Percentiles rank a stretch among this genome's conserved stretches.
Conservation (phyloP, 2,113 vertebrate species). For the Ptyas mucosa region DNA sequence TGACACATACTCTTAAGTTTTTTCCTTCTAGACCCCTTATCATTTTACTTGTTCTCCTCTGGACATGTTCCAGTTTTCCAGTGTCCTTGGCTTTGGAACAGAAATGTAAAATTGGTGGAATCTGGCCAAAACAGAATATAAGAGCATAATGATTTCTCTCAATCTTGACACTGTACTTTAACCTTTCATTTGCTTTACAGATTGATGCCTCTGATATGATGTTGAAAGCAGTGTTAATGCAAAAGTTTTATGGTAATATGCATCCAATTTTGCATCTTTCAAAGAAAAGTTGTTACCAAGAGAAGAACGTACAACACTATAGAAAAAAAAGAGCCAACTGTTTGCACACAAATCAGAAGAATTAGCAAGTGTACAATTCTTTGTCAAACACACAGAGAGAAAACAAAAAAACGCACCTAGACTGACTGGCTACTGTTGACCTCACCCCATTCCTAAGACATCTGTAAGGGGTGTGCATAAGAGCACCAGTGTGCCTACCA, state of each 20-base stretch:
- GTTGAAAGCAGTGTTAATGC: not conserved
- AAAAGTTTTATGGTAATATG: not conserved
- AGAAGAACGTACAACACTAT: not conserved
- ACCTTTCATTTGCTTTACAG: not conserved
- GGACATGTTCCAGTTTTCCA: not conserved
- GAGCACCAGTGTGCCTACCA: too few species aligned
- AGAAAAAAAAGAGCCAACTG: not conserved
- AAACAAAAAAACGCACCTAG: not conserved
- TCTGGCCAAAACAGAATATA: not conserved
- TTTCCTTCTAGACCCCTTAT: not conserved
- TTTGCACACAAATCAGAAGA: not conserved
- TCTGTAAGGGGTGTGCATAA: too few species aligned
- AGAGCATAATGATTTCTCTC: not conserved
- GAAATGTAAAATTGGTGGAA: not conserved
- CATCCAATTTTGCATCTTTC: not conserved
- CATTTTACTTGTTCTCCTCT: not conserved
- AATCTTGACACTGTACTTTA: not conserved
- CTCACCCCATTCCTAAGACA: too few species aligned
- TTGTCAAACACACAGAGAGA: not conserved
- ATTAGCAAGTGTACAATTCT: not conserved
- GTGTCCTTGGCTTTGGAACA: not conserved
- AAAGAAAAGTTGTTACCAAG: not conserved
- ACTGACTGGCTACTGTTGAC: too few species aligned
- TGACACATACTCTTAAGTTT: not conserved
- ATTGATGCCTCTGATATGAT: not conserved